Base-by-base conservation (phyloP, 2,797 vertebrate species). In the Corythornis leucogaster region DNA sequence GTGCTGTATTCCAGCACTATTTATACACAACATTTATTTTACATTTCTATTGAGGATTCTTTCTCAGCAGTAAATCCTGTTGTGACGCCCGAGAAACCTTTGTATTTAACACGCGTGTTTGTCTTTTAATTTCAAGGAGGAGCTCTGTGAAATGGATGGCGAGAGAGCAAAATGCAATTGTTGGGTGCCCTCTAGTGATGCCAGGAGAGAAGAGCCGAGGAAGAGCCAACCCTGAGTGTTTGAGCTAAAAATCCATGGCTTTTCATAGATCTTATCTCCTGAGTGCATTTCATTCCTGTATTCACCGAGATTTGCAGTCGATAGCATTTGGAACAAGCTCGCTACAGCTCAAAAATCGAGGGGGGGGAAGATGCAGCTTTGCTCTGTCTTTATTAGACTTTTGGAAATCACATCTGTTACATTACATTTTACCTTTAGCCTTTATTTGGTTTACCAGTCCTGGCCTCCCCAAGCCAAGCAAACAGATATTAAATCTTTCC, bases 141-240 rank as follows among this genome's bases (percentile, higher is more conserved):
- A 19, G 0, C 11, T 0, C 8, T 2, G n/a, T 5, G 80, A 11
- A 21, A 9, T 0, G 67, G 45, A 3, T 3, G 38, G 53, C 38
- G 42, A 15, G 38, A 5, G 0, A 33, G 15, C 14, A 64, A 96
- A 95, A 31, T 7, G 46, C 68, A 68, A 85, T 92, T 95, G 83
- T 82, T 17, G 95, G 93, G 93, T 63, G 82, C 97, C 97, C 97
- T 96, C 97, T 97, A 11, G 95, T 95, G 97, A 86, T 81, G 4
- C 3, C 30, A 18, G 74, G 4, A 14, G 16, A 54, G 91, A 95
- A 96, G 14, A 75, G 1, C 43, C 4, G 17, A 16, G 42, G 11
- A 30, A 3, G 11, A 12, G 17, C 3, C 1, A 25, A 6, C 4
- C 4, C 1, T 20, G 1, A 1, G 2, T 11, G 15, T 33, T 35